Base-by-base conservation (phyloP, 2,888 invertebrate species). In the Hemaris fuciformis region DNA sequence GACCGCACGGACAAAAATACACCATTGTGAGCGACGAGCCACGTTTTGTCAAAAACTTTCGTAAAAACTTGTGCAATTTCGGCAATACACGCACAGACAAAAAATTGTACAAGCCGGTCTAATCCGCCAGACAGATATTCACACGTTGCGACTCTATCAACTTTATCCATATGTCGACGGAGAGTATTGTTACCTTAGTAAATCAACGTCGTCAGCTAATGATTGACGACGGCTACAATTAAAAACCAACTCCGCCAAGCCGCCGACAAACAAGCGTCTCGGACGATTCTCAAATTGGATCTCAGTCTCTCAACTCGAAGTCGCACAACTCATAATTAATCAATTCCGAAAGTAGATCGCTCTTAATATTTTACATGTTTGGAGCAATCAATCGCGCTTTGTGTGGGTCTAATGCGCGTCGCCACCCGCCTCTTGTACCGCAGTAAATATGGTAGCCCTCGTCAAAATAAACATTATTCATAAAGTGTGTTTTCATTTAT, bases 1-100 rank as follows among this genome's bases (percentile, higher is more conserved):
- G 83, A 91, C 91, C 91, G 86, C 91, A 92, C 81, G 87, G 89
- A 90, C 91, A 90, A 90, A 91, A 92, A 91, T 91, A 91, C 78
- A 82, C 87, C 81, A 90, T 91, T 91, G 90, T 91, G 80, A 76
- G 73, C 75, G 76, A 79, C 76, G 80, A 79, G 75, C 76, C 70
- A 77, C 67, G 86, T 86, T 87, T 91, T 92, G 89, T 91, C 82
- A 82, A 76, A 83, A 88, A 88, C 82, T 90, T 91, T 83, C 68
- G 79, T 77, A 87, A 89, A 90, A 91, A 91, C 91, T 91, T 92
- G 87, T 75, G 84, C 91, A 91, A 92, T 89, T 86, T 84, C 74
- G 79, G 79, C 79, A 76, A 80, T 83, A 85, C 80, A 85, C 87
- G 87, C 87, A 89, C 77, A 71, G 71, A 81, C 81, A 61, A 70